Evolutionary conservation across 2,797 vertebrate species (phyloP), one percentile per base, ranked within the genome.

Genomic region (Ctenosaura bakeri): DNA sequence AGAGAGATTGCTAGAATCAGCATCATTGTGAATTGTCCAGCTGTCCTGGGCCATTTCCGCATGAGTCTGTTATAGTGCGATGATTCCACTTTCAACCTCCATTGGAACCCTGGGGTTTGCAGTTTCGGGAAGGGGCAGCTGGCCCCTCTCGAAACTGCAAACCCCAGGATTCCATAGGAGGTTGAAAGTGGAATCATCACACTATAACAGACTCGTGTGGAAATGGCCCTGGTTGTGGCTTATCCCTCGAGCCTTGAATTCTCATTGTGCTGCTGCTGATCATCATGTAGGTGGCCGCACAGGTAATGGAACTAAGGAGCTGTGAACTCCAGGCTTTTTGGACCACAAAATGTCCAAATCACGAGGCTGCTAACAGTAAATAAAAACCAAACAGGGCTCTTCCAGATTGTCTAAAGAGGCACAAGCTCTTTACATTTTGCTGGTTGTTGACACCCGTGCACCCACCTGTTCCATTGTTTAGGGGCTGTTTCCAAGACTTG

Each of bases 291-390:
- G 10, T 62, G 85, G 26, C 50, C 50, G 54, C 35, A 90, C 71
- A 91, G 87, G 83, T 66, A 89, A 62, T 90, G 91, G 56, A 82
- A 93, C 42, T 92, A 71, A 90, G 26, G 82, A 87, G 80, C 79
- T 86, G 35, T 78, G 83, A 78, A 89, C 12, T 54, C 73, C 29
- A 79, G 85, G 24, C 29, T 9, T 87, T 90, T 82, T 89, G 29
- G 88, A 91, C 56, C 64, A 88, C 87, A 94, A 94, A 93, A 80
- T 87, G 93, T 18, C 83, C 86, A 0, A 29, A 7, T 56, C 6
- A 42, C 52, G 3, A 18, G 66, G n/a, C 50, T 81, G n/a, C 64
- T 22, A 81, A 82, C 29, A 64, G 73, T 22, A 50, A 64, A 50
- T 56, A 16, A 88, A 52, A 73, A 46, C 38, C 73, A 42, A 74